Conservation (phyloP, 1,140 invertebrate genomes). For the Wasmannia auropunctata region DNA sequence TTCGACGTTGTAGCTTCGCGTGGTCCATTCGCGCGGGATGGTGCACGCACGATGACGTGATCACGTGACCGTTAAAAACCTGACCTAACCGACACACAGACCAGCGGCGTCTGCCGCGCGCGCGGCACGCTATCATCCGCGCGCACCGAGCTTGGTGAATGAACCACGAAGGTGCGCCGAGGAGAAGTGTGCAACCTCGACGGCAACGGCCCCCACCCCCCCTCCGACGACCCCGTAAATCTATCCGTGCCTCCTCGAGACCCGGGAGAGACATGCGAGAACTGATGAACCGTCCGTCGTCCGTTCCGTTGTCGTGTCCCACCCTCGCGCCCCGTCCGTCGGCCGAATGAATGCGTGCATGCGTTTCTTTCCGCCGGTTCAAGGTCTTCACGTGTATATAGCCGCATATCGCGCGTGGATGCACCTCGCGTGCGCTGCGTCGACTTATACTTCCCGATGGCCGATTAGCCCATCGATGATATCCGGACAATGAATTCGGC, state of each 20-base stretch:
- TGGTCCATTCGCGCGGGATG: constrained; percentile 76
- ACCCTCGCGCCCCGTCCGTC: neutral
- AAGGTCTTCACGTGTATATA: constrained; percentile 12
- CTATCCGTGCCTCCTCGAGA: constrained; percentile 51
- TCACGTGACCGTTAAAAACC: constrained; percentile 82
- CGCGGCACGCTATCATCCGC: constrained; percentile 75
- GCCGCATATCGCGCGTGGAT: constrained; percentile 13
- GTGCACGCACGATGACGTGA: constrained; percentile 81
- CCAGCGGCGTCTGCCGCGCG: constrained; percentile 25
- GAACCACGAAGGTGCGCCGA: constrained; percentile 64
- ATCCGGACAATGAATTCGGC: neutral
- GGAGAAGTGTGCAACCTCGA: constrained; percentile 47
- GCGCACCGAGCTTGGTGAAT: constrained; percentile 58
- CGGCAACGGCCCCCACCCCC: constrained; percentile 42
- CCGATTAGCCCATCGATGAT: constrained; percentile 21
- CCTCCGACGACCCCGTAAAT: constrained; percentile 61
- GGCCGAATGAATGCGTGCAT: neutral
- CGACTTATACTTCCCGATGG: constrained; percentile 24
- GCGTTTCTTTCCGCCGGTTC: constrained; percentile 26
- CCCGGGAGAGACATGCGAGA: constrained; percentile 53
- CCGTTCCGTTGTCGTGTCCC: neutral
- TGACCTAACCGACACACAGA: constrained; percentile 77
- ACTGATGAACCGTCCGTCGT: constrained; percentile 18
- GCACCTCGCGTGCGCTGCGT: constrained; percentile 33
- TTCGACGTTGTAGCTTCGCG: constrained; percentile 71